Percentiles rank a stretch among this genome's conserved stretches.
These are phyloP conservation scores for Phycodurus eques DNA, from an alignment of 2,113 vertebrate genomes.

Conservation along the genomic window DNA sequence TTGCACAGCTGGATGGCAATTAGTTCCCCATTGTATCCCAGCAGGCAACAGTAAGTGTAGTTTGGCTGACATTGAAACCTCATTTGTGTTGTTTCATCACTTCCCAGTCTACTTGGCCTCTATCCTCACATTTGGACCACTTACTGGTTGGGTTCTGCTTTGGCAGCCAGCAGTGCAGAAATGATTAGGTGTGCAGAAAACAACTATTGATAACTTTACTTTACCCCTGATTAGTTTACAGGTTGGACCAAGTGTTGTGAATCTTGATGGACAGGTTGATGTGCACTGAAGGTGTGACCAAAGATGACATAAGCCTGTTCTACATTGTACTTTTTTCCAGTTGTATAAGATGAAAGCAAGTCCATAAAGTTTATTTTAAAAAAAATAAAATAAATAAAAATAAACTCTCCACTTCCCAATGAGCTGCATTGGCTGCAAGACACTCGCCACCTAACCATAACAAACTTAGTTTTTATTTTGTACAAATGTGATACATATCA, in stretches of 20 bases:
- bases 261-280: constrained; percentile 16
- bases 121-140: constrained; percentile 15
- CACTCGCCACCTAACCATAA: too few species aligned
- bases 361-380: too few species aligned
- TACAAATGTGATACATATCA: too few species aligned
- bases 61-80: constrained; percentile 62
- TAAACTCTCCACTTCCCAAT: too few species aligned
- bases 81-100: constrained; percentile 33
- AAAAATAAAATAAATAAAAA: too few species aligned
- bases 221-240: constrained; percentile 12
- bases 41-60: constrained; percentile 27
- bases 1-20: constrained; percentile 42
- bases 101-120: constrained; percentile 20
- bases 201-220: not conserved
- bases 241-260: constrained; percentile 15
- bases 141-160: constrained; percentile 4
- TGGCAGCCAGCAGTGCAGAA: not conserved
- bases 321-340: not conserved
- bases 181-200: not conserved
- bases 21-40: constrained; percentile 48
- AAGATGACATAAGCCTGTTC: not conserved
- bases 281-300: constrained; percentile 2
- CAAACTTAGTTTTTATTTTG: too few species aligned
- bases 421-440: too few species aligned
- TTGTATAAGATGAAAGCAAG: not conserved